Evolutionary conservation across 2,797 vertebrate species (phyloP), one percentile per base, ranked within the genome.

Genomic region (Bradypodion ventrale): DNA sequence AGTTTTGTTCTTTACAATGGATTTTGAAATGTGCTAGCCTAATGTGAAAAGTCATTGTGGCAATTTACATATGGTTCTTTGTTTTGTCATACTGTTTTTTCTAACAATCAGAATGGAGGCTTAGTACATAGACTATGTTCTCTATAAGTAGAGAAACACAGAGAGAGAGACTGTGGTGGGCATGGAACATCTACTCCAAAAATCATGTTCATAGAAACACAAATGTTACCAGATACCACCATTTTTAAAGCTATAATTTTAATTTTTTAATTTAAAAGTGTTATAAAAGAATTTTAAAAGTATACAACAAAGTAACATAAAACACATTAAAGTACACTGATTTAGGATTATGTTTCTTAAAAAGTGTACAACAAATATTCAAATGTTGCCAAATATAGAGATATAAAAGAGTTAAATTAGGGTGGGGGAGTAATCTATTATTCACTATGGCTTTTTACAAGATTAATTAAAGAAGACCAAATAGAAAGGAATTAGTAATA

Each of bases 1-100:
- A 84, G 27, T 49, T 25, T 72, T 86, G 56, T 87, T 13, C 79
- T 92, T 91, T 85, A 40, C 86, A 79, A 56, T 10, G 85, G 29
- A 85, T 7, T 52, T 52, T 79, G 78, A 65, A 29, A 42, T 69
- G 5, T 1, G 2, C 7, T 66, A 2, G 12, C 35, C 59, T 80
- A 80, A 37, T 78, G 8, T 59, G 63, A 7, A 78, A 70, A 65
- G 10, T 32, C 69, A 16, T 29, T 78, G 75, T 77, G 52, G 1
- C 7, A n/a, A 15, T 59, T 87, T 66, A 75, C 19, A 85, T 15
- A 23, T 78, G 5, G 15, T 74, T 79, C 73, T 80, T 79, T 68
- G 25, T 59, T 52, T 29, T 4, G 13, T 88, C 82, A 74, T 10
- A 19, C 72, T 80, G 12, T 7, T 56, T 52, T 84, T 87, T 1